Conservation (phyloP, 2,797 vertebrate species). For the Protonibea diacanthus region DNA sequence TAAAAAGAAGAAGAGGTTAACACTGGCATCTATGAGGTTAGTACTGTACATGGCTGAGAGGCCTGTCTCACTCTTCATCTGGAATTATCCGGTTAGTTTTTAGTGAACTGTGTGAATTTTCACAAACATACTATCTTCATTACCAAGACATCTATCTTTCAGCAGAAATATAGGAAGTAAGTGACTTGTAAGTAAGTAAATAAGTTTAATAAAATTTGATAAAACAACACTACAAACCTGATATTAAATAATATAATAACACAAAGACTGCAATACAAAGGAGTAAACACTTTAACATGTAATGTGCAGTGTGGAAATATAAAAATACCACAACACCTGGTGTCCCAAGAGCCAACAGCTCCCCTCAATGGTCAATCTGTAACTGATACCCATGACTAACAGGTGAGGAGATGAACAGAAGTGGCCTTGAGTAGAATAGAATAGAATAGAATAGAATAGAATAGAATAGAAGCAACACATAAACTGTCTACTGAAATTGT, state of each 20-base stretch:
- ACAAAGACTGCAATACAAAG: background rate
- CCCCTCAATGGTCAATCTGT: slow-evolving; percentile 69
- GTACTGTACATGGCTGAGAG: background rate
- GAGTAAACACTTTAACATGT: slow-evolving; percentile 8
- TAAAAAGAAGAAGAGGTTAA: slow-evolving; percentile 31
- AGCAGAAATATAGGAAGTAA: slow-evolving; percentile 21
- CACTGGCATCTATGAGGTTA: slow-evolving; percentile 30
- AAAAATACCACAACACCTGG: slow-evolving; percentile 29
- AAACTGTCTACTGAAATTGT: background rate
- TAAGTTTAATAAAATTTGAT: background rate
- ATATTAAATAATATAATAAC: background rate
- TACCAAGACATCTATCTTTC: background rate
- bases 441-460: background rate
- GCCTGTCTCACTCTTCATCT: slow-evolving; percentile 44
- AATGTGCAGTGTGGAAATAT: slow-evolving; percentile 18
- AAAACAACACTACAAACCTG: background rate
- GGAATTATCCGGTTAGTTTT: background rate
- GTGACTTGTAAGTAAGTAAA: too few relatives aligned
- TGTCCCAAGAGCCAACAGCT: slow-evolving; percentile 70
- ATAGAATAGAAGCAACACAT: background rate
- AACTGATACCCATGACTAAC: slow-evolving; percentile 31
- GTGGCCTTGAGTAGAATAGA: slow-evolving; percentile 2
- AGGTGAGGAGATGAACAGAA: slow-evolving; percentile 13
- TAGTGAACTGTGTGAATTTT: too few relatives aligned
- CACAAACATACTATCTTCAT: background rate